Evolutionary conservation across 1,140 invertebrate species (phyloP).

Genomic region (Drosophila kurseongensis): DNA sequence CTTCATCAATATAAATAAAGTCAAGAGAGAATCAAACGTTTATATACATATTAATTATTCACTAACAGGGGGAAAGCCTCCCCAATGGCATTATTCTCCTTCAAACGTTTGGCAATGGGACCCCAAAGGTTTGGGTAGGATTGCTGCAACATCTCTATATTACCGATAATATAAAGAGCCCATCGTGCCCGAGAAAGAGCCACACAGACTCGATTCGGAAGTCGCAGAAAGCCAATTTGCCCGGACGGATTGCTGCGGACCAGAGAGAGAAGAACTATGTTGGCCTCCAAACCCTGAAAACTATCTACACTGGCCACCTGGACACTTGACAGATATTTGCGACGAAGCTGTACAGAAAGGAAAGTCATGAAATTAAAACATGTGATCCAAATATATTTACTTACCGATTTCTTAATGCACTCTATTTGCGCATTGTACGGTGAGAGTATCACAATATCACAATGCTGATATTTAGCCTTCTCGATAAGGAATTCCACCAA

Average conservation of each 20-base stretch:
- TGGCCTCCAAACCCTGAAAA: constrained; percentile 94
- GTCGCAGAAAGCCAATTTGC: constrained; percentile 91
- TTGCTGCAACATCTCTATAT: constrained; percentile 87
- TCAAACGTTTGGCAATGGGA: constrained; percentile 81
- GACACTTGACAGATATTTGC: constrained; percentile 84
- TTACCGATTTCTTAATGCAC: constrained; percentile 34
- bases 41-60: background rate
- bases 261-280: constrained; percentile 93
- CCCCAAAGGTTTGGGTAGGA: constrained; percentile 86
- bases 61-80: constrained; percentile 41
- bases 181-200: constrained; percentile 92
- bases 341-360: constrained; percentile 74
- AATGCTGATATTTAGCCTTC: constrained; percentile 86
- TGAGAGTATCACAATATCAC: constrained; percentile 88
- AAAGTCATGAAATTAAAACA: background rate
- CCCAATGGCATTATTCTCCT: constrained; percentile 45
- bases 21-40: constrained; percentile 46
- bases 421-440: constrained; percentile 88
- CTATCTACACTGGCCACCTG: constrained; percentile 90
- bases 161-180: constrained; percentile 88
- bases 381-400: background rate
- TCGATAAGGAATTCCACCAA: constrained; percentile 87
- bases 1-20: constrained; percentile 44
- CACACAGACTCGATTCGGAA: constrained; percentile 92
- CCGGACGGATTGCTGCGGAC: constrained; percentile 90